Percentiles rank a stretch among this genome's conserved stretches.
Conservation (phyloP, 2,888 invertebrate species). For the Escarpia spicata region DNA sequence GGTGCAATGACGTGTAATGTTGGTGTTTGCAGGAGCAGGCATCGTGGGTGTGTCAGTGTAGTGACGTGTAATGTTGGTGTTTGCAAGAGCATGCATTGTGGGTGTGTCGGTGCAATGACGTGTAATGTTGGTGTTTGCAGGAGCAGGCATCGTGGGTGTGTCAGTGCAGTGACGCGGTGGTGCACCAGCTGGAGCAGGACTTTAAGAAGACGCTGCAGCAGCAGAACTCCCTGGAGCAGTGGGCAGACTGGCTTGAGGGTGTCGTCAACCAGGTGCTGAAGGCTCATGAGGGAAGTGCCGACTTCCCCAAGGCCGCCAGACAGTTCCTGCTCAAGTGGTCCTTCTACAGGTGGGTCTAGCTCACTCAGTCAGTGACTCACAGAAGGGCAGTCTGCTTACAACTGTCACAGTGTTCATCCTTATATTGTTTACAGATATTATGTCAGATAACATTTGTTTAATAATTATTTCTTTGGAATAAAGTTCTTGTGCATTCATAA, state of each 20-base stretch:
- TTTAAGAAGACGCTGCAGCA: conserved; percentile 76
- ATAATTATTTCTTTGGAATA: background rate
- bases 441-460: background rate
- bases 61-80: background rate
- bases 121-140: conserved; percentile 44
- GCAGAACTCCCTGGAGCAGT: conserved; percentile 93
- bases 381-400: background rate
- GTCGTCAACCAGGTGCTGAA: conserved; percentile 90
- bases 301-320: conserved; percentile 67
- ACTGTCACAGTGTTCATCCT: background rate
- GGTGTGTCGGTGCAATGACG: background rate
- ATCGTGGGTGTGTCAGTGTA: background rate
- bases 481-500: background rate
- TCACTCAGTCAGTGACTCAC: background rate
- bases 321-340: conserved; percentile 98
- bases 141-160: conserved; percentile 96
- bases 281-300: conserved; percentile 78
- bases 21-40: background rate
- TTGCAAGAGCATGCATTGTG: conserved; percentile 74
- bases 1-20: background rate
- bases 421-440: background rate
- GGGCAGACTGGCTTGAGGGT: conserved; percentile 96
- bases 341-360: conserved; percentile 82
- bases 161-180: conserved; percentile 88
- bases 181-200: conserved; percentile 87